Evolutionary conservation across 1,140 invertebrate species (phyloP), one percentile per base, ranked within the genome.

Genomic region (Campoletis sonorensis): DNA sequence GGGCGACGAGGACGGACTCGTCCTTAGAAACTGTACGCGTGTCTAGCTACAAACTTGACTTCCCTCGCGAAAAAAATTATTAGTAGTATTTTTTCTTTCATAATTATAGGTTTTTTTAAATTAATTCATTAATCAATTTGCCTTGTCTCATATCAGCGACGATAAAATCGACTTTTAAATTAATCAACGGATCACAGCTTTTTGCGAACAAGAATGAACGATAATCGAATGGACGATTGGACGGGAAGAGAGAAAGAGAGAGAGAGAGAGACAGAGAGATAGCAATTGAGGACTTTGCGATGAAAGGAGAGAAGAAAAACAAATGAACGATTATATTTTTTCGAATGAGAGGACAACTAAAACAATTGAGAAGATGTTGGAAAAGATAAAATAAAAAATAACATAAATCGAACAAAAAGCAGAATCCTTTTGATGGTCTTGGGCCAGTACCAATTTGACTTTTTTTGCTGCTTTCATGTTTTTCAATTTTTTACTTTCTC

Each of bases 101-200:
- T 79, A 79, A 33, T 30, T 58, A 23, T 81, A 68, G 49, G 37
- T 68, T 64, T 30, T 64, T 33, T 33, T 33, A 33, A 33, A 7
- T n/a, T n/a, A 33, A 33, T 33, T 33, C 3, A 45, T 45, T 13
- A 45, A 11, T 30, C n/a, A 54, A 54, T 58, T 54, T 70, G 68
- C n/a, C 67, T 70, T 70, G 61, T 49, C 67, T 79, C 30, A 37
- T 51, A 23, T 51, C 15, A 81, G 45, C 45, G 68, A 78, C 67
- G 33, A 78, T 33, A 81, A 76, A 61, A 58, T 49, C 51, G 51
- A 77, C 76, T 77, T 30, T 18, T 37, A 61, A 79, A 70, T 75
- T 61, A 77, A 80, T 54, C 21, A 80, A 71, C 81, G 82, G 84
- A 88, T 90, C 88, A 87, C 88, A 89, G 87, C 80, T 87, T 85